Evolutionary conservation across 2,888 invertebrate genomes (phyloP), one percentile per base, ranked within the genome.

Genomic region (Nemotelus pantherinus): DNA sequence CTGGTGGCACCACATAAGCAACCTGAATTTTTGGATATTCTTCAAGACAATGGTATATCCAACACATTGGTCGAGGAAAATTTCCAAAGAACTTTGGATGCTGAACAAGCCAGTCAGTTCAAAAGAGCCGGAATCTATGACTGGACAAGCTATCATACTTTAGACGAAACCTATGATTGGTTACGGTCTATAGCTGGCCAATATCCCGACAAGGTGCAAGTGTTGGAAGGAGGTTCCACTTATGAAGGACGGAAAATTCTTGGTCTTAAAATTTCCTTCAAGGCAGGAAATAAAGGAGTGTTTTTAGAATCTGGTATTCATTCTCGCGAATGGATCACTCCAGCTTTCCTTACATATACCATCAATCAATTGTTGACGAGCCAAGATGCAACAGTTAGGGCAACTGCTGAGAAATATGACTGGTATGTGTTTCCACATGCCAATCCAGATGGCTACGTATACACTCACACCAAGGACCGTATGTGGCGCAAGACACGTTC

Each of bases 401-500:
- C 82, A 41, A 82, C 90, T 75, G 87, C 89, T 2, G 87, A 89
- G 80, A 84, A 85, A 76, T 89, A 89, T 80, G 90, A 91, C 82
- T 91, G 92, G 90, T 91, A 92, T 85, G 89, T 93, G 79, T 87
- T 93, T 84, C 93, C 93, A 0, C 88, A 92, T 53, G 87, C 90
- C 78, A 93, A 93, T 86, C 93, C 93, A 1, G 93, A 93, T 81
- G 92, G 92, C 2, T 93, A 93, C 83, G 92, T 91, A 81, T 92
- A 90, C 83, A 90, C 91, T 2, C 77, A 78, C 53, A 76, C 67
- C 0, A 77, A 92, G 91, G 87, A 89, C 80, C 90, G 94, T 77
- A 80, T 93, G 83, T 94, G 93, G 93, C 88, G 93, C n/a, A 93
- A 93, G 83, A 93, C 92, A 5, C 87, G 91, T 75, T 89, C 85